A percentile compares a stretch with the other conserved stretches of the same genome.
Evolutionary conservation across 2,888 invertebrate species (phyloP).

Genomic region (Merodon equestris): DNA sequence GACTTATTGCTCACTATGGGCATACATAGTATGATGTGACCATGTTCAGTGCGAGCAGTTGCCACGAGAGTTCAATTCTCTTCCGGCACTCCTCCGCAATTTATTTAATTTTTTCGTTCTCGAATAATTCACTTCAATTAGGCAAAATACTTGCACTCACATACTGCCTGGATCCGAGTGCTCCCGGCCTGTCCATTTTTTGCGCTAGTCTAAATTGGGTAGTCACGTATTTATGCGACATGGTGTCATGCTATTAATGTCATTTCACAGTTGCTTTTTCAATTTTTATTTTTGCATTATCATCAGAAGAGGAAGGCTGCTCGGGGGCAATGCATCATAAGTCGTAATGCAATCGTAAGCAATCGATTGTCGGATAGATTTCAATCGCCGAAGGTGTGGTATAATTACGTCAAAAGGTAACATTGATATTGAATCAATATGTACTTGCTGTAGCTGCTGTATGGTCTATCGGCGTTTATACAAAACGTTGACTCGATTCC

Average conservation of each 20-base stretch:
- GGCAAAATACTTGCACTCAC: constrained; percentile 31
- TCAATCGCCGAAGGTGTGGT: constrained; percentile 11
- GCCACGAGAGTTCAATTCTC: not conserved
- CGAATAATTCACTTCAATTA: constrained; percentile 57
- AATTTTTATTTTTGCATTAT: constrained; percentile 6
- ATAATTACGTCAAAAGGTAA: constrained; percentile 8
- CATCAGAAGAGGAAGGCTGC: not conserved
- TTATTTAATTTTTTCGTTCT: constrained; percentile 35
- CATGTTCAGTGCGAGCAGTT: not conserved
- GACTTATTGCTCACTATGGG: too few relatives aligned
- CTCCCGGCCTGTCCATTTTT: not conserved
- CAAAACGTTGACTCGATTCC: too few relatives aligned
- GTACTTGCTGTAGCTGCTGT: too few relatives aligned
- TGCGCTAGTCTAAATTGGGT: not conserved
- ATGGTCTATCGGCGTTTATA: too few relatives aligned
- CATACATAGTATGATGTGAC: too few relatives aligned
- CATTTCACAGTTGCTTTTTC: constrained; percentile 4
- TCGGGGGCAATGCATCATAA: constrained; percentile 13
- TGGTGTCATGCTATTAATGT: constrained; percentile 16
- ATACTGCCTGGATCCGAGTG: constrained; percentile 19
- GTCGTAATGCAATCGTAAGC: constrained; percentile 31
- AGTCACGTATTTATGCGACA: not conserved
- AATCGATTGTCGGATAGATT: constrained; percentile 11
- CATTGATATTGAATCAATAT: not conserved
- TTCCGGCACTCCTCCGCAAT: constrained; percentile 1